phyloP scores from a whole-genome alignment of 2,888 invertebrate genomes.

The Amblyjoppa fuscipennis region DNA sequence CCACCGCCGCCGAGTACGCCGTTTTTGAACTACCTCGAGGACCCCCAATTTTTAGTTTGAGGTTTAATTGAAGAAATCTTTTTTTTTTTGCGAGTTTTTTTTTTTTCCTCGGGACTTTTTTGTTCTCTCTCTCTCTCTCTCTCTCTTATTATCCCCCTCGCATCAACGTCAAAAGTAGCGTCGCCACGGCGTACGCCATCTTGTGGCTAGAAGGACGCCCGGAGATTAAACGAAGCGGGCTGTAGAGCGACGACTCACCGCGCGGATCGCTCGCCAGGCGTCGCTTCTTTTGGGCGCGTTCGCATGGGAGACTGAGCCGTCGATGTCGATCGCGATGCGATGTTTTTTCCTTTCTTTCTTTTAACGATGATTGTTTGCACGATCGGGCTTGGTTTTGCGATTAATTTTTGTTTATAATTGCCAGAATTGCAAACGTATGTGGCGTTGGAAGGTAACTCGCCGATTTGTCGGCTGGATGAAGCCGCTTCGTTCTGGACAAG shows the following conservation, averaged over 20 bases:
- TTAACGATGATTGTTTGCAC: too few relatives aligned
- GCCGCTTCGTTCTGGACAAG: too few relatives aligned
- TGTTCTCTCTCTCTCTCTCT: not conserved
- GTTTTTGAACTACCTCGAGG: not conserved
- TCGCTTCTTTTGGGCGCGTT: not conserved
- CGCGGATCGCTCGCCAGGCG: not conserved
- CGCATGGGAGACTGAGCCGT: too few relatives aligned
- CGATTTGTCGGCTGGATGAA: too few relatives aligned
- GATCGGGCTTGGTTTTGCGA: too few relatives aligned
- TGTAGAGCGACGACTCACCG: constrained; percentile 12
- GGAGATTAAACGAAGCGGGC: constrained; percentile 20
- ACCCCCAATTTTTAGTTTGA: too few relatives aligned
- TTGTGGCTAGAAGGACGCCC: constrained; percentile 70
- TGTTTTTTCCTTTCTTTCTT: too few relatives aligned
- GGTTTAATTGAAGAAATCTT: not conserved
- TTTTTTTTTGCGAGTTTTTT: not conserved
- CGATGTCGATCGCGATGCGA: too few relatives aligned
- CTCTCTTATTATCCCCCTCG: constrained; percentile 49
- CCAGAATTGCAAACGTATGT: too few relatives aligned
- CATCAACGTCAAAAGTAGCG: constrained; percentile 82
- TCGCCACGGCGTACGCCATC: constrained; percentile 80
- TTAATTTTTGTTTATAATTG: too few relatives aligned
- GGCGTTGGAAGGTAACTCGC: too few relatives aligned
- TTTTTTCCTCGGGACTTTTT: constrained; percentile 4
- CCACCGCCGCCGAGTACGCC: not conserved